Evolutionary conservation across 2,888 invertebrate species (phyloP).

Genomic region (Aradus depressus): DNA sequence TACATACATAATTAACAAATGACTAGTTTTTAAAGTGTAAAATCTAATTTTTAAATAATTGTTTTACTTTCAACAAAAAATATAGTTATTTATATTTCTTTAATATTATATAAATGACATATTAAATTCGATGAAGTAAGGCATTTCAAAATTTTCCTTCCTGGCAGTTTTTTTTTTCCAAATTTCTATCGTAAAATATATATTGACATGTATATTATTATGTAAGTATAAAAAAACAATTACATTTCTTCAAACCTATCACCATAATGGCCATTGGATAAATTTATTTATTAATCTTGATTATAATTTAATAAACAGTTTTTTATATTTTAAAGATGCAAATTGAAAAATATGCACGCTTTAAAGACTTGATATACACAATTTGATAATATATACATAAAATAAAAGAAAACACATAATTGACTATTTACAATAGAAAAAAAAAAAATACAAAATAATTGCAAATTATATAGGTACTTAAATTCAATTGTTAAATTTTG

Average conservation of each 20-base stretch:
- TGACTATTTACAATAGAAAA: no score
- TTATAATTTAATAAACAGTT: conserved; percentile 13
- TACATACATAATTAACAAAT: no score
- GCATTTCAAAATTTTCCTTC: conserved; percentile 4
- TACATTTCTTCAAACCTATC: conserved; percentile 1
- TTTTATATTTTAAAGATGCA: no score
- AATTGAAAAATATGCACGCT: conserved; percentile 16
- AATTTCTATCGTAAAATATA: background rate
- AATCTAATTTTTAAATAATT: no score
- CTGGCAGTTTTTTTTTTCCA: background rate
- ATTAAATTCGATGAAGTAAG: background rate
- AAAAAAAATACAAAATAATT: no score
- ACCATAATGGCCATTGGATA: conserved; percentile 7
- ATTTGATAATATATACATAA: conserved; percentile 14
- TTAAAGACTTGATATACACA: conserved; percentile 18
- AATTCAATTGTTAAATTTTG: no score
- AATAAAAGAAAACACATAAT: conserved; percentile 12
- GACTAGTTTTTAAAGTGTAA: no score
- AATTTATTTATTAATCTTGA: conserved; percentile 16
- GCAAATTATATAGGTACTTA: no score
- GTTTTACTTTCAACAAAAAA: no score
- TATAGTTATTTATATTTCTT: no score
- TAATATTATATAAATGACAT: no score
- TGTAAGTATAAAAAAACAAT: conserved; percentile 9
- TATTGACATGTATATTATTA: background rate